Base-by-base conservation (phyloP, 2,113 vertebrate species). In the Laticauda laticaudata region DNA sequence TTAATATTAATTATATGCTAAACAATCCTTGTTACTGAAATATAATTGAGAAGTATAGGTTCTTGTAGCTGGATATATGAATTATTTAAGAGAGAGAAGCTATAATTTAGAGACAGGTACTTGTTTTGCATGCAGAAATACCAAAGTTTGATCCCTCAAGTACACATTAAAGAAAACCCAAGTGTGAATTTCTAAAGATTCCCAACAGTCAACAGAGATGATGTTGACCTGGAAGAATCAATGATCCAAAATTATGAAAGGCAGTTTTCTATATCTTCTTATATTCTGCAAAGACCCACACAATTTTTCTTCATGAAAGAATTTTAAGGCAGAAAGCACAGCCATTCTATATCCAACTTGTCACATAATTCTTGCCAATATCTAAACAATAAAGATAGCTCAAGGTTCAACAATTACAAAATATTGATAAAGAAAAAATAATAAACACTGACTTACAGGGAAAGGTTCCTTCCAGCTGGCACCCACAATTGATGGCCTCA, bases 391-490 rank as follows among this genome's bases (percentile, higher is more conserved):
- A 90, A 2, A 56, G 59, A 8, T 20, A 91, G 11, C 18, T 43
- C 2, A 69, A 34, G 4, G 75, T 3, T 0, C 23, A 64, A 51
- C n/a, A 81, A 87, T 9, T 8, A 81, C 18, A 55, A 34, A 81
- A 45, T 45, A 34, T 53, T 9, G 14, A 34, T 24, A 53, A 81
- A 91, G 23, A 23, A 64, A 51, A 86, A 20, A 4, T 43, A 89
- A 56, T 86, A 51, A 90, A 92, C 43, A 48, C 0, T 5, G 12
- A 98, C 98, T 99, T 97, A 99, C 99, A 26, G 99, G 99, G 95
- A 99, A 99, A 11, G 99, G 99, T 88, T 99, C 99, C 92, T 99
- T 99, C 99, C 99, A 99, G 97, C 99, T 99, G 96, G 99, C 99
- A 95, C 99, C 99, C 20, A 99, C 98, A 93, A 99, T 99, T 11